These are phyloP conservation scores for Crypturellus undulatus DNA, from an alignment of 2,113 vertebrate genomes.

Conservation along the genomic window DNA sequence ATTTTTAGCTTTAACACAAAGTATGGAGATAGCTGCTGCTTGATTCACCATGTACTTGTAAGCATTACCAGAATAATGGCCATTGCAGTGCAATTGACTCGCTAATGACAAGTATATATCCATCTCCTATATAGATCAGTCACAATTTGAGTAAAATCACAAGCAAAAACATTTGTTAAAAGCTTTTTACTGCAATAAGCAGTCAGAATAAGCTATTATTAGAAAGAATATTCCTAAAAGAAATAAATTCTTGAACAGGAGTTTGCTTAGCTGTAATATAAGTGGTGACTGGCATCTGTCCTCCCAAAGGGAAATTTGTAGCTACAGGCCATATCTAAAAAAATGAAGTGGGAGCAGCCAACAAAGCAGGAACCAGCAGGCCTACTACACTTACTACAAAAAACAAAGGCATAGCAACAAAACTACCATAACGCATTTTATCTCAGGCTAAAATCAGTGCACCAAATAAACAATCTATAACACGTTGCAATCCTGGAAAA, in stretches of 20 bases:
- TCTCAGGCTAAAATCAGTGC: not conserved
- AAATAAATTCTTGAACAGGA: not conserved
- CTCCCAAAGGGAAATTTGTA: not conserved
- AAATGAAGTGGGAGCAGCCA: not conserved
- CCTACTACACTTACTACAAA: not conserved
- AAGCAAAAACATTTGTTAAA: not conserved
- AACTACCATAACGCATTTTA: not conserved
- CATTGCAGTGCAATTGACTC: no score
- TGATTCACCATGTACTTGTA: not conserved
- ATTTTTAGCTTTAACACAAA: not conserved
- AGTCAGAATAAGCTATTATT: not conserved
- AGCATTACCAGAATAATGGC: fast-evolving
- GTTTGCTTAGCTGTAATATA: not conserved
- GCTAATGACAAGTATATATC: not conserved
- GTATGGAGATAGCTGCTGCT: not conserved
- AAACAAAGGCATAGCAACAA: not conserved
- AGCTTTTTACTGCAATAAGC: not conserved
- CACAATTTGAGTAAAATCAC: not conserved
- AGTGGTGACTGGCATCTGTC: not conserved
- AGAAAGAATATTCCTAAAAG: not conserved
- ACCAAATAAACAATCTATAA: not conserved
- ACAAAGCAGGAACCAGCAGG: not conserved
- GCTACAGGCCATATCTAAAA: not conserved
- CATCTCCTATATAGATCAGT: not conserved
- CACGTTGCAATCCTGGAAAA: not conserved